These are phyloP conservation scores for Tiliacea citrago DNA, from an alignment of 2,888 invertebrate species.

Conservation along the genomic window DNA sequence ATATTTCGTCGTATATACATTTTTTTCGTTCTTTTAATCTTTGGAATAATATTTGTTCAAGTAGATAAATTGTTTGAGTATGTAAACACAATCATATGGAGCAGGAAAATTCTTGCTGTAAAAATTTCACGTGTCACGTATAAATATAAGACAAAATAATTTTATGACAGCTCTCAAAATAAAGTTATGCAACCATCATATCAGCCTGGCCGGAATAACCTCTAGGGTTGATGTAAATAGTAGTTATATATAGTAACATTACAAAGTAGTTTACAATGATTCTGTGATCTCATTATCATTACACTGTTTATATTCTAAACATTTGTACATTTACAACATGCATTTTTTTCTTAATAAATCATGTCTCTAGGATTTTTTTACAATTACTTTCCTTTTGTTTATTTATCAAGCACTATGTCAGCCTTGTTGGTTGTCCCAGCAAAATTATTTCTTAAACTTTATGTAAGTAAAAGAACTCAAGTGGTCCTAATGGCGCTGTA, in stretches of 20 bases:
- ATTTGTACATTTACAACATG: background rate
- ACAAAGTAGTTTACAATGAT: slow-evolving; percentile 20
- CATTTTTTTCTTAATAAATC: background rate
- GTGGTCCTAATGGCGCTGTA: too few relatives aligned
- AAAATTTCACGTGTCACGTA: background rate
- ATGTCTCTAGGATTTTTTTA: background rate
- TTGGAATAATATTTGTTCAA: background rate
- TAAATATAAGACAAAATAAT: background rate
- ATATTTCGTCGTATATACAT: background rate
- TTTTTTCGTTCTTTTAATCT: background rate
- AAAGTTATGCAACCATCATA: background rate
- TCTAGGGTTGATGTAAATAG: slow-evolving; percentile 16
- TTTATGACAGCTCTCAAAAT: background rate
- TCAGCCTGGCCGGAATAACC: background rate
- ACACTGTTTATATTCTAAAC: background rate
- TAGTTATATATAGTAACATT: slow-evolving; percentile 3
- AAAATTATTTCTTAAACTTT: background rate
- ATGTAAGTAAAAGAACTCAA: too few relatives aligned
- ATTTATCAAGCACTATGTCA: background rate
- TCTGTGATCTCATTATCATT: slow-evolving; percentile 19
- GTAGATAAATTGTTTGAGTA: too few relatives aligned
- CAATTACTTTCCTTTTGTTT: background rate
- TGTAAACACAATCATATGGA: background rate
- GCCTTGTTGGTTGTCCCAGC: background rate
- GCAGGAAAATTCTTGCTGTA: background rate